Conservation (phyloP, 2,888 invertebrate species). For the Agrotis puta region DNA sequence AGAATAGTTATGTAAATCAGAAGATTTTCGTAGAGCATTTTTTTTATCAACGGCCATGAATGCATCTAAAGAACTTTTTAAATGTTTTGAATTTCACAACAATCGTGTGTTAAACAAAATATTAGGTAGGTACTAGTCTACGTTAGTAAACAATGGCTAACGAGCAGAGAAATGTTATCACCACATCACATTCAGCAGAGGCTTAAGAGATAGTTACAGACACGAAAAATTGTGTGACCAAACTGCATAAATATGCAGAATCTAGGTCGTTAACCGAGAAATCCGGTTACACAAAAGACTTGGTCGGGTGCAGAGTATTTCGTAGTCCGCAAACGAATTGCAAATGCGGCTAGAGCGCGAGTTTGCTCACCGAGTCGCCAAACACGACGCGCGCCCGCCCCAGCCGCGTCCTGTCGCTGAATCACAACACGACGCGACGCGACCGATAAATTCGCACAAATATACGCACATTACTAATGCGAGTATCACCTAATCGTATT, state of each 20-base stretch:
- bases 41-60: neutral
- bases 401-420: constrained; percentile 34
- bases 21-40: neutral
- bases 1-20: neutral
- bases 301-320: constrained; percentile 82
- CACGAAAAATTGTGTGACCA: constrained; percentile 78
- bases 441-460: constrained; percentile 45
- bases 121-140: no score
- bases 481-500: constrained; percentile 24
- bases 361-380: constrained; percentile 83
- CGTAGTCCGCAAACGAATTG: constrained; percentile 84
- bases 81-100: neutral
- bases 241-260: constrained; percentile 84
- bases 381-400: constrained; percentile 70
- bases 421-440: constrained; percentile 50
- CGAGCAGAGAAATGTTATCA: constrained; percentile 47
- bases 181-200: constrained; percentile 49
- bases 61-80: neutral
- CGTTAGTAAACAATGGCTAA: constrained; percentile 24
- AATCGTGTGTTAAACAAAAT: no score
- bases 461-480: constrained; percentile 30
- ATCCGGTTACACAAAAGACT: constrained; percentile 86
- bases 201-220: constrained; percentile 69
- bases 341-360: constrained; percentile 80
- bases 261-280: constrained; percentile 85